Conservation (phyloP, 1,140 invertebrate genomes). For the Penaeus chinensis region DNA sequence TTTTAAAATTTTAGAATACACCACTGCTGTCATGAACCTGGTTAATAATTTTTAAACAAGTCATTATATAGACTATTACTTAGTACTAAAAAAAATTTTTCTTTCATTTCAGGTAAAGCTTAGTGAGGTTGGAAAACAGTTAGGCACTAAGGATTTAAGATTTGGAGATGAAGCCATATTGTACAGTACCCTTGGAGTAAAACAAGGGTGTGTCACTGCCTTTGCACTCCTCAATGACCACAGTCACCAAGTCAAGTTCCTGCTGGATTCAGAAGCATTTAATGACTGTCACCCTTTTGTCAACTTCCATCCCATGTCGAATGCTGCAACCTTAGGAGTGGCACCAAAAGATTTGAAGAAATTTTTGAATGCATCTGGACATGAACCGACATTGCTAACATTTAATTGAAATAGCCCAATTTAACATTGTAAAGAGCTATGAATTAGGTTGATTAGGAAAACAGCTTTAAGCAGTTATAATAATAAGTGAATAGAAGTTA, state of each 20-base stretch:
- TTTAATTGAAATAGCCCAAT: background rate
- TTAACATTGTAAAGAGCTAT: background rate
- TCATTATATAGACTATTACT: background rate
- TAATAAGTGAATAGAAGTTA: too few relatives aligned
- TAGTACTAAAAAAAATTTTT: background rate
- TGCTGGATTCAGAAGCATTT: constrained; percentile 66
- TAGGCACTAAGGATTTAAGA: constrained; percentile 66
- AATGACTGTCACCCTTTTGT: constrained; percentile 64
- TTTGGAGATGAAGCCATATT: constrained; percentile 68
- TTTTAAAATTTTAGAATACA: background rate
- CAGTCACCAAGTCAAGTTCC: constrained; percentile 66
- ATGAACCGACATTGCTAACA: constrained; percentile 57
- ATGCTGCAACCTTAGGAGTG: constrained; percentile 66
- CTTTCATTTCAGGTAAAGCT: constrained; percentile 64
- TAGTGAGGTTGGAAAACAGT: constrained; percentile 67
- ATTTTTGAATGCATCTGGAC: constrained; percentile 66
- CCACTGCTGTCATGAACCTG: background rate
- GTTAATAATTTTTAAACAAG: background rate
- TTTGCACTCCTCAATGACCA: constrained; percentile 69
- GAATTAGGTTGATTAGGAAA: too few relatives aligned
- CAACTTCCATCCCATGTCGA: constrained; percentile 68
- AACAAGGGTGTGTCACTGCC: constrained; percentile 68
- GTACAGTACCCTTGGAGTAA: constrained; percentile 67
- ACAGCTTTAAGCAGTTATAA: too few relatives aligned
- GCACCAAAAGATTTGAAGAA: constrained; percentile 65